Conservation (phyloP, 2,113 vertebrate species). For the Mustelus asterias region DNA sequence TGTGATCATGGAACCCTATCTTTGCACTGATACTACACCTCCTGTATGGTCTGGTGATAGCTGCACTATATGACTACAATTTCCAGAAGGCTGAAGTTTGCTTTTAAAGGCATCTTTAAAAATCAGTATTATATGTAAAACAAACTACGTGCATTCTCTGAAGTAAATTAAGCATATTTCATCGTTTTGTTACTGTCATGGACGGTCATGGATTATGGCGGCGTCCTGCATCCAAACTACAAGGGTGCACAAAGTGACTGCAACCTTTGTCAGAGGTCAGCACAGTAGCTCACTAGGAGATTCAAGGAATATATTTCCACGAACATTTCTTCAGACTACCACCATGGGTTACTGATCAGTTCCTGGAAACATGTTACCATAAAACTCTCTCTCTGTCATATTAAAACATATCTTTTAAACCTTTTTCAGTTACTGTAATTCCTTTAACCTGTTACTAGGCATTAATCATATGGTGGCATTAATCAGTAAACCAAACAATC, state of each 20-base stretch:
- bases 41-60: background rate
- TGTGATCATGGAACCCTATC: background rate
- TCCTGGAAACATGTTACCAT: background rate
- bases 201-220: background rate
- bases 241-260: background rate
- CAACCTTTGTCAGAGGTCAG: background rate
- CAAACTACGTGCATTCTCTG: background rate
- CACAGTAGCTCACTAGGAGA: background rate
- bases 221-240: background rate
- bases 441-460: background rate
- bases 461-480: background rate
- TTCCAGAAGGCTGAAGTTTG: background rate
- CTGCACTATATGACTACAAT: background rate
- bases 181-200: background rate
- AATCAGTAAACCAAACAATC: background rate
- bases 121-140: background rate
- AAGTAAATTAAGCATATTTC: background rate
- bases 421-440: background rate
- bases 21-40: background rate
- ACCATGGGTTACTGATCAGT: background rate
- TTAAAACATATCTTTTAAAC: background rate
- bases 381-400: background rate
- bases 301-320: conserved; percentile 13
- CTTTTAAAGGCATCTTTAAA: background rate
- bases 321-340: background rate